Conservation (phyloP, 2,888 invertebrate species). For the Drosophila mimetica region DNA sequence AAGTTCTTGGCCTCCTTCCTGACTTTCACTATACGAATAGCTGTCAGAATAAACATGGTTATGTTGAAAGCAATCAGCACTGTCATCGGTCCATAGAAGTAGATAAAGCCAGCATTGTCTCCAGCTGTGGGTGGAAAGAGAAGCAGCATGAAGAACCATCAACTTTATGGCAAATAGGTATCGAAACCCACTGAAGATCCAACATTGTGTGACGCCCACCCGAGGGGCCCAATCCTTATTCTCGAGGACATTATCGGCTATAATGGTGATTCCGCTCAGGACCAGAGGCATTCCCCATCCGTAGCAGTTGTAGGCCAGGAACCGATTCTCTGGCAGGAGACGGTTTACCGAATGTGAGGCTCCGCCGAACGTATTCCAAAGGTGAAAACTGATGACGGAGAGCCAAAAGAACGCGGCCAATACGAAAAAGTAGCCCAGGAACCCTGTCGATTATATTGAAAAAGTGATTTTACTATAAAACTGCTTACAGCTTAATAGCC, state of each 20-base stretch:
- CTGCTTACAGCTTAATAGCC: neutral
- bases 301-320: constrained; percentile 72
- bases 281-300: constrained; percentile 77
- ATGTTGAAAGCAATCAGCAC: constrained; percentile 77
- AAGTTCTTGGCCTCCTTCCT: neutral
- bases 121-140: constrained; percentile 38
- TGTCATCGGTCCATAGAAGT: constrained; percentile 78
- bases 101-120: constrained; percentile 73
- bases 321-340: constrained; percentile 51
- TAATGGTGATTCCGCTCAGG: constrained; percentile 57
- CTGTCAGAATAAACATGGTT: constrained; percentile 76
- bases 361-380: constrained; percentile 88
- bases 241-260: constrained; percentile 73
- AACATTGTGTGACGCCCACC: constrained; percentile 85
- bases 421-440: constrained; percentile 87
- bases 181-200: constrained; percentile 85
- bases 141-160: neutral
- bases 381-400: constrained; percentile 93
- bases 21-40: constrained; percentile 59
- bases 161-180: neutral
- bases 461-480: neutral
- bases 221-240: constrained; percentile 83
- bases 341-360: neutral
- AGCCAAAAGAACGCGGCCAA: constrained; percentile 93
- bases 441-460: constrained; percentile 54